Conservation (phyloP, 2,797 vertebrate genomes). For the Poeciliopsis infans region DNA sequence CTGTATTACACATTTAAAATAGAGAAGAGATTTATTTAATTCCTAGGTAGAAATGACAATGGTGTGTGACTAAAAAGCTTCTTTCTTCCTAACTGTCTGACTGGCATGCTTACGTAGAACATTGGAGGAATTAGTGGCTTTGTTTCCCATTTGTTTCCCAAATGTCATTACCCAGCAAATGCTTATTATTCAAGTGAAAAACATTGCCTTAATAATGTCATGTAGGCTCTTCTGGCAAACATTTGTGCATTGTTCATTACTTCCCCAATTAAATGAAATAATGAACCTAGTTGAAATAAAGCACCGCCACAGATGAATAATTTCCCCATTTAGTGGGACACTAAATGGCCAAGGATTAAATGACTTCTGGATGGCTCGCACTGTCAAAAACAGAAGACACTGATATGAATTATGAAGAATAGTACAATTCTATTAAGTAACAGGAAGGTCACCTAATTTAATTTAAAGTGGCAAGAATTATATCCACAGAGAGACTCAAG, state of each 20-base stretch:
- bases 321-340: constrained; percentile 63
- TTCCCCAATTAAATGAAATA: constrained; percentile 69
- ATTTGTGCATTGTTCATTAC: constrained; percentile 59
- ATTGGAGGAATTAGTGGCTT: constrained; percentile 2
- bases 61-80: constrained; percentile 15
- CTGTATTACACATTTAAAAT: constrained; percentile 23
- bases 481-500: constrained; percentile 26
- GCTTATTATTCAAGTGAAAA: constrained; percentile 46
- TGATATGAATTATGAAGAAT: constrained; percentile 71
- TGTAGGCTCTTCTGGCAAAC: constrained; percentile 57
- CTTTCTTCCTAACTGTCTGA: constrained; percentile 22
- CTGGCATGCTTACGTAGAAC: constrained; percentile 15
- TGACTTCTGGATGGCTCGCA: constrained; percentile 60
- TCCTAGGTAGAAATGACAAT: constrained; percentile 17
- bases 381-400: constrained; percentile 56
- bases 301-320: constrained; percentile 60
- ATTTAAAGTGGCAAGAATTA: constrained; percentile 70
- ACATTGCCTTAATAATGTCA: constrained; percentile 52
- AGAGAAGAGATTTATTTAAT: constrained; percentile 23
- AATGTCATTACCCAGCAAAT: constrained; percentile 42
- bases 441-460: constrained; percentile 75
- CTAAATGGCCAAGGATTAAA: constrained; percentile 72
- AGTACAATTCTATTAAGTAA: constrained; percentile 74
- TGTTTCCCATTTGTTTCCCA: constrained; percentile 35
- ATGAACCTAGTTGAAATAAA: constrained; percentile 61